Percentiles rank a stretch among this genome's conserved stretches.
These are phyloP conservation scores for Drosophila pullipes DNA, from an alignment of 2,888 invertebrate genomes.

Conservation along the genomic window DNA sequence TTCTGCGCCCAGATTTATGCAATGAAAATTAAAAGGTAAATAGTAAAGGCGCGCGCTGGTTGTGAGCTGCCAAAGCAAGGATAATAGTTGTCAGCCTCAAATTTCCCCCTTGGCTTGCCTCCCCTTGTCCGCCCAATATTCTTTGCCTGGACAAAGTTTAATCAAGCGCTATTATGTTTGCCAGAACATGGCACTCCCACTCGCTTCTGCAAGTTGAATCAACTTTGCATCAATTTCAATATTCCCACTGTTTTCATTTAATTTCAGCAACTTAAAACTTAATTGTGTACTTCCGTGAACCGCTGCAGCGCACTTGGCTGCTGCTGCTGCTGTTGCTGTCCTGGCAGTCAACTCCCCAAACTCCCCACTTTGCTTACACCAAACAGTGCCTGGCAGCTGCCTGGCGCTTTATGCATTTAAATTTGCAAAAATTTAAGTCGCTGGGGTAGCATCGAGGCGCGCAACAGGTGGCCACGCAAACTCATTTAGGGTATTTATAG, in stretches of 20 bases:
- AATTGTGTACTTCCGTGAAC: constrained; percentile 75
- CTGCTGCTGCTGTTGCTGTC: constrained; percentile 18
- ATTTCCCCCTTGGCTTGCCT: neutral
- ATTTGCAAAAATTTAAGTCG: constrained; percentile 79
- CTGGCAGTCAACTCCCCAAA: constrained; percentile 6
- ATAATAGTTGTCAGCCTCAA: constrained; percentile 62
- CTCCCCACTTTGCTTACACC: neutral
- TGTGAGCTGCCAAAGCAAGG: constrained; percentile 30
- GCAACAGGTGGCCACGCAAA: constrained; percentile 73
- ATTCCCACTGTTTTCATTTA: constrained; percentile 81
- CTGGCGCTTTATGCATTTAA: constrained; percentile 60
- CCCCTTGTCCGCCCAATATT: neutral
- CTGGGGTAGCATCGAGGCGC: constrained; percentile 18
- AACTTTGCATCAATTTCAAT: constrained; percentile 81
- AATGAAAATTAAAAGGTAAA: constrained; percentile 77
- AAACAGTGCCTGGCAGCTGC: constrained; percentile 6
- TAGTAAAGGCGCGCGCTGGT: constrained; percentile 54
- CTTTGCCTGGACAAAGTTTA: constrained; percentile 58
- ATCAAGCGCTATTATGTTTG: constrained; percentile 77
- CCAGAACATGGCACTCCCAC: constrained; percentile 32
- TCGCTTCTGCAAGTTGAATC: constrained; percentile 51
- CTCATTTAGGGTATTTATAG: constrained; percentile 62
- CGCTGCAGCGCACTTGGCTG: constrained; percentile 40
- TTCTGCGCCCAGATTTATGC: constrained; percentile 70
- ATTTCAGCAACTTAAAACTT: constrained; percentile 80